phyloP scores from a whole-genome alignment of 2,888 invertebrate genomes.

The Cerceris rybyensis region DNA sequence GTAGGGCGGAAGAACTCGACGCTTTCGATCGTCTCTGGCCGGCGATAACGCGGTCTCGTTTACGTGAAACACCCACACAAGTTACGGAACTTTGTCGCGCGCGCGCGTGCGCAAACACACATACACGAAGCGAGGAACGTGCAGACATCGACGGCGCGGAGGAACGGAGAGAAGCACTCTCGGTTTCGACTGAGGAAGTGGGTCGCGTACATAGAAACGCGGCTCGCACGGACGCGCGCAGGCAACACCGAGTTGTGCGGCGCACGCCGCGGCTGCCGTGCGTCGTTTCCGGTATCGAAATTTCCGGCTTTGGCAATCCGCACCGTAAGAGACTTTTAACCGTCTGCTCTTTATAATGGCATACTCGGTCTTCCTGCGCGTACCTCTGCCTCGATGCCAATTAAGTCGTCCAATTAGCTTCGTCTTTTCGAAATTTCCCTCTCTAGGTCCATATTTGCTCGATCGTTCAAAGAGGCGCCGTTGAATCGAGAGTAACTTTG shows the following conservation, averaged over 20 bases:
- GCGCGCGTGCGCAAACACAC: background rate
- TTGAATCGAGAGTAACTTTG: constrained; percentile 22
- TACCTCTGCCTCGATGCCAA: constrained; percentile 2
- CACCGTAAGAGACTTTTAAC: constrained; percentile 44
- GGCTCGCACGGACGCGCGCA: constrained; percentile 1
- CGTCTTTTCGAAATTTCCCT: background rate
- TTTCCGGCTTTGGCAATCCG: constrained; percentile 76
- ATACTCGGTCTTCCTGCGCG: background rate
- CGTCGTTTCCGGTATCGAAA: constrained; percentile 78
- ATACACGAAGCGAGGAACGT: background rate
- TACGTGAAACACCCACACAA: constrained; percentile 48
- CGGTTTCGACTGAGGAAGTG: constrained; percentile 77
- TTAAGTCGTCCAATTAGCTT: constrained; percentile 44
- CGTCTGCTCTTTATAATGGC: constrained; percentile 20
- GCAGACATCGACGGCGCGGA: constrained; percentile 5
- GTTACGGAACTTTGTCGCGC: background rate
- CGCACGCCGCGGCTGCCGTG: constrained; percentile 32
- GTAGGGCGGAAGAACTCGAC: background rate
- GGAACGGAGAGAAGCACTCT: constrained; percentile 69
- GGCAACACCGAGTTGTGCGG: background rate
- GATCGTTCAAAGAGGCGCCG: constrained; percentile 13
- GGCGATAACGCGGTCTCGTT: constrained; percentile 40
- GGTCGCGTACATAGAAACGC: constrained; percentile 71
- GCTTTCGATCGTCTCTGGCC: constrained; percentile 32
- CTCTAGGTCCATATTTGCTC: too few species aligned